Evolutionary conservation across 2,888 invertebrate genomes (phyloP), one percentile per base, ranked within the genome.

Genomic region (Mesochorus sp.): DNA sequence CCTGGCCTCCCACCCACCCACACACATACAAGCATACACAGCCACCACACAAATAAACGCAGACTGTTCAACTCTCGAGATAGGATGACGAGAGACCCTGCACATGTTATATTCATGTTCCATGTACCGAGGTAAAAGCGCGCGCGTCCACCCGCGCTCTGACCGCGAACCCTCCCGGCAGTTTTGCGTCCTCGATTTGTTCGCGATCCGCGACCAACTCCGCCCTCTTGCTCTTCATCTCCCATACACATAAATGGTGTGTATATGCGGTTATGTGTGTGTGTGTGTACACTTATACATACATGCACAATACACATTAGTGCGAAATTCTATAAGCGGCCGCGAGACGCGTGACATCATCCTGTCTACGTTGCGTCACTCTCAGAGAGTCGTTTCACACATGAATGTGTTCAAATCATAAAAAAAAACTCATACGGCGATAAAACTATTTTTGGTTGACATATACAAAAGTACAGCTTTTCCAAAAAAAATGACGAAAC

Each of bases 341-440:
- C 34, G n/a, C n/a, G n/a, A n/a, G 37, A 59, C 51, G 31, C 55
- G 71, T 76, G 76, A 76, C 66, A 66, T 76, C 76, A 76, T 76
- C 76, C 64, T 34, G 57, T 57, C 57, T 34, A 57, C 64, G 76
- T 76, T 70, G 49, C 70, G 70, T 64, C 76, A 76, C 76, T 62
- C 14, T 6, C 64, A 24, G 47, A 44, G 28, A 76, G 26, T 67
- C 59, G n/a, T 31, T 66, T 17, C 24, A 34, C 53, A 14, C 14
- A 28, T 5, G 26, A 6, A 34, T n/a, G 24, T 24, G 12, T 26
- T 3, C 24, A 31, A 19, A 31, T 4, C n/a, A n/a, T 34, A 5
- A 34, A 12, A 14, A 55, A n/a, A n/a, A n/a, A n/a, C n/a, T n/a
- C 44, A 28, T 28, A 44, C 28, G n/a, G 28, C 17, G 19, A 61